Conservation (phyloP, 2,797 vertebrate species). For the Leptoclinus maculatus region DNA sequence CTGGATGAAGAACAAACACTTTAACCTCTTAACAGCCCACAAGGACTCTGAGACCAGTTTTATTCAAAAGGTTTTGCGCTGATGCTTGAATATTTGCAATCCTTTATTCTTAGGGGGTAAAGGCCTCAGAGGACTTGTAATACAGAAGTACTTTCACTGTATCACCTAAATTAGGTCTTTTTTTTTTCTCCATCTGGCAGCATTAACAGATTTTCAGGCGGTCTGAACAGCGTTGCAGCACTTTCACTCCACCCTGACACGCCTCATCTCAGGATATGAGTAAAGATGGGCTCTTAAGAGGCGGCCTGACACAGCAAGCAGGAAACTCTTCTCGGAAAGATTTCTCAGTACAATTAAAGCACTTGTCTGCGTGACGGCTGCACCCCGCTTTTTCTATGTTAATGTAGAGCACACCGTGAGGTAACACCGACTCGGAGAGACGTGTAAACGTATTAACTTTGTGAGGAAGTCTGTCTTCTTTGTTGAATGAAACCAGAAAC, state of each 20-base stretch:
- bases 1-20: background rate
- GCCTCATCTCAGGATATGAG: slow-evolving; percentile 47
- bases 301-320: background rate
- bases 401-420: background rate
- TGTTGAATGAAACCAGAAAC: background rate
- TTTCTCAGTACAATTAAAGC: background rate
- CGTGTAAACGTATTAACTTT: background rate
- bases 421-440: background rate
- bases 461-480: background rate
- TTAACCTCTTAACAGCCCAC: slow-evolving; percentile 23
- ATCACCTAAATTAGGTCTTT: background rate
- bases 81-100: background rate
- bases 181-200: no score
- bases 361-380: background rate
- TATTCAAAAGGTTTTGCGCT: slow-evolving; percentile 3
- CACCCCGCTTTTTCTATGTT: background rate
- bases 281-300: slow-evolving; percentile 7
- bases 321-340: slow-evolving; percentile 4
- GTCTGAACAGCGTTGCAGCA: slow-evolving; percentile 34
- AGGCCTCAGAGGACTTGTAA: background rate
- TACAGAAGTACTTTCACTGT: background rate
- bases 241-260: slow-evolving; percentile 34
- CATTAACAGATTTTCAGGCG: slow-evolving; percentile 21
- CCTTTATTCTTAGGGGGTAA: no score
- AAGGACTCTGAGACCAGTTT: background rate